Evolutionary conservation across 2,113 vertebrate genomes (phyloP).

Genomic region (Petroica traversi): DNA sequence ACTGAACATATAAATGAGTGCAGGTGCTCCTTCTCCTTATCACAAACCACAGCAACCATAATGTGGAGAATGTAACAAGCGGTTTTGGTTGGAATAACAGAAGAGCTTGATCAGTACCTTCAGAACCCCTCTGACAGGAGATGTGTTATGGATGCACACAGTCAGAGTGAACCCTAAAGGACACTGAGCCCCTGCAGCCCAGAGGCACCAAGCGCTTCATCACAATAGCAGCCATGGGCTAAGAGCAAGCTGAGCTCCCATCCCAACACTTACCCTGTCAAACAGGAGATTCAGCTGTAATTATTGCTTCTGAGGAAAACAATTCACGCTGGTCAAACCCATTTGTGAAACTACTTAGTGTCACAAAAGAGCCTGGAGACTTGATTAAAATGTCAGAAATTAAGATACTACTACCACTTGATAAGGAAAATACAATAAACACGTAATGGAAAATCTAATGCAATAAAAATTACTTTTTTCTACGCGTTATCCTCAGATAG

Average conservation of each 20-base stretch:
- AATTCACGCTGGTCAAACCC: background rate
- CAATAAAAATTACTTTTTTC: background rate
- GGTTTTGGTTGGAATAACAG: background rate
- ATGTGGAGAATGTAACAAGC: accelerated
- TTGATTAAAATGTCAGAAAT: background rate
- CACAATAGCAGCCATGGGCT: background rate
- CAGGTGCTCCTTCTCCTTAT: background rate
- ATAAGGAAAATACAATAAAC: background rate
- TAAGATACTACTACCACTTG: background rate
- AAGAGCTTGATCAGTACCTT: background rate
- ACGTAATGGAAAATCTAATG: background rate
- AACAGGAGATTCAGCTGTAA: background rate
- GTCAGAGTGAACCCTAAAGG: background rate
- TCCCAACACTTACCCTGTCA: background rate
- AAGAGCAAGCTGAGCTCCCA: background rate
- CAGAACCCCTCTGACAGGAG: background rate
- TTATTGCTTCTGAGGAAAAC: background rate
- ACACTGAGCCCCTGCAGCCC: background rate
- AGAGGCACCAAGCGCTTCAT: background rate
- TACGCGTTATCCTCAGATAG: background rate
- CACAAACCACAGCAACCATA: background rate
- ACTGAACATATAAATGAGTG: background rate
- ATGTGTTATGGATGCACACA: too few species aligned
- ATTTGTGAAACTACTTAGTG: background rate
- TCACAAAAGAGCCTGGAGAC: background rate